Base-by-base conservation (phyloP, 2,888 invertebrate species). In the Tenodera sinensis region DNA sequence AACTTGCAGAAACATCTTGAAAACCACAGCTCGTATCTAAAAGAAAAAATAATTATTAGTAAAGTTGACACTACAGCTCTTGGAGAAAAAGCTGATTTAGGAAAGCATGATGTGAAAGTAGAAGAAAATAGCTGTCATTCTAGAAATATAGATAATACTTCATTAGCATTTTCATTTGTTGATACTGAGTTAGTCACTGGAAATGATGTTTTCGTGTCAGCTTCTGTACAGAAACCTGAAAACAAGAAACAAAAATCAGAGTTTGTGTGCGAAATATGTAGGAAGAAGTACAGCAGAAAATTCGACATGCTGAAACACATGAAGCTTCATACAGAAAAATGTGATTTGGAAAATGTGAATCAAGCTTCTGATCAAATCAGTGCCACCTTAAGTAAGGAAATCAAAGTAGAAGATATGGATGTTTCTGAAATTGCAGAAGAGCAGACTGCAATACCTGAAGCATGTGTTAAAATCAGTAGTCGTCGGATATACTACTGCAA, bases 241-340 rank as follows among this genome's bases (percentile, higher is more conserved):
- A 20, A 1, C n/a, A n/a, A 28, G 27, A 30, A 87, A 30, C 14
- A 28, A 9, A 81, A 20, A 7, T 81, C 8, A 71, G 81, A 85
- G 12, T 89, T 88, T 30, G 42, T 82, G 15, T 93, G 93, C 91
- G 91, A 92, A 12, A 87, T 91, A 12, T 93, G 93, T 89, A 88
- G 91, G 1, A 93, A 92, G 90, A 92, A 92, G 34, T 93, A 93
- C 90, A 92, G 93, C 7, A 91, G 93, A 89, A 93, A 93, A 90
- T 92, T 91, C 89, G 93, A 93, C 89, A 92, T 93, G 92, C 91
- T 92, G 84, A 92, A 92, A 91, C 93, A 93, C 89, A 91, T 91
- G 28, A 91, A 90, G 88, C 90, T 89, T 8, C 92, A 92, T 81
- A 30, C 82, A 71, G 54, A 71, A 20, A 71, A 71, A 20, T 71